Evolutionary conservation across 2,797 vertebrate genomes (phyloP), one percentile per base, ranked within the genome.

Genomic region (Intellagama lesueurii): DNA sequence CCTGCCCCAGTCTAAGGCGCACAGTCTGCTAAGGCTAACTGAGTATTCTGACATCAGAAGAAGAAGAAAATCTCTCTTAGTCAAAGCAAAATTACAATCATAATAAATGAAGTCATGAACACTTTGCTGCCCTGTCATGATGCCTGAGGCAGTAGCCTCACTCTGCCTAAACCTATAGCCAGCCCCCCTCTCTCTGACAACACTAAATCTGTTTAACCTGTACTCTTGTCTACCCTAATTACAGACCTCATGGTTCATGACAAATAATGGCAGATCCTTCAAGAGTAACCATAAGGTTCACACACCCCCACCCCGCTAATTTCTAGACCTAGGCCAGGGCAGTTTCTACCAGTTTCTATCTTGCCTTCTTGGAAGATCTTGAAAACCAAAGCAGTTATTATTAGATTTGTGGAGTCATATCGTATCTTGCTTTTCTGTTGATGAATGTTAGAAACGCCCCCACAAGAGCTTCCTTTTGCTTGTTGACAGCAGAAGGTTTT

Each of bases 321-420:
- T 56, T 35, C 66, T 81, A 52, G 64, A 28, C 12, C 7, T 77
- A n/a, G 47, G 40, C 5, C 83, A 69, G 72, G 49, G 3, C 22
- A 40, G 56, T 24, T 88, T 82, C 47, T 77, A 56, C 47, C 16
- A 5, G 60, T 32, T 66, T 90, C 88, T 52, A 66, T 72, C 19
- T 19, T 87, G 47, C 19, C 30, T 73, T 0, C 92, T 91, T 91
- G 90, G 73, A 91, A 93, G 86, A 85, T 24, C 56, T 47, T 9
- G 8, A 82, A 24, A 86, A 75, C 40, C 7, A 89, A 91, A 76
- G 1, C 0, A 0, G 26, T 1, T 22, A 66, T 86, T 89, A 35
- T n/a, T 83, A 83, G 30, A 32, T 77, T 88, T 82, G 56, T 14
- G 44, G 8, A 88, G 44, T 24, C 64, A 75, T 90, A 84, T 9